Evolutionary conservation across 2,113 vertebrate species (phyloP).

Genomic region (Odocoileus virginianus): DNA sequence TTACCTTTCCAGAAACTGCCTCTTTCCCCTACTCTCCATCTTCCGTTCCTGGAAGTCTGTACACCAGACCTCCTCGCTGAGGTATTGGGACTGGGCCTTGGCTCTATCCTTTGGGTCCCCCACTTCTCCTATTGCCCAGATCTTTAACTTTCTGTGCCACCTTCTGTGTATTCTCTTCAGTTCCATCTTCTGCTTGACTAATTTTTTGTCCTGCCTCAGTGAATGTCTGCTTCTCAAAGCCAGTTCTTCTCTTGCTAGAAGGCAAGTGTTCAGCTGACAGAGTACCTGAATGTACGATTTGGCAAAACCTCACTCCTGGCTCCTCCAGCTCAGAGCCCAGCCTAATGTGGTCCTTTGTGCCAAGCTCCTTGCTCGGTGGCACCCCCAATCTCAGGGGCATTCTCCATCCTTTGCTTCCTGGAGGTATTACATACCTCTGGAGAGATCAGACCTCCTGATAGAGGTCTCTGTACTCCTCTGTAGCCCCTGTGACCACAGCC

Average conservation of each 20-base stretch:
- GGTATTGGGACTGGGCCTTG: accelerated
- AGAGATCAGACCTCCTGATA: background rate
- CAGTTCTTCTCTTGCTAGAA: background rate
- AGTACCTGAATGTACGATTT: background rate
- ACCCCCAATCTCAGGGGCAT: background rate
- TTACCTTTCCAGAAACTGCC: background rate
- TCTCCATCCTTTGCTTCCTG: background rate
- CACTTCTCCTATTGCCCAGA: accelerated
- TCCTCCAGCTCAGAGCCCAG: background rate
- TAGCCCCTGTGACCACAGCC: background rate
- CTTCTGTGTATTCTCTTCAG: background rate
- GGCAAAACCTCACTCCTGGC: no score
- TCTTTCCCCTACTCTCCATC: background rate
- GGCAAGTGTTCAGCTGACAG: background rate
- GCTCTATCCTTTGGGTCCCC: accelerated
- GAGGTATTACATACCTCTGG: background rate
- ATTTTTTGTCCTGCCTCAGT: background rate
- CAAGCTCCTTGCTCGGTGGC: background rate
- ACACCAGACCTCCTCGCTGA: accelerated
- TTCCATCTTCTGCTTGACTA: background rate
- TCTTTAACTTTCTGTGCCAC: background rate
- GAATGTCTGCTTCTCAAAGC: background rate
- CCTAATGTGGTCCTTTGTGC: background rate
- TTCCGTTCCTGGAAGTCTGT: background rate
- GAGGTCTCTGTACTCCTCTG: background rate